phyloP scores from a whole-genome alignment of 2,797 vertebrate genomes.

The Sebastes umbrosus region DNA sequence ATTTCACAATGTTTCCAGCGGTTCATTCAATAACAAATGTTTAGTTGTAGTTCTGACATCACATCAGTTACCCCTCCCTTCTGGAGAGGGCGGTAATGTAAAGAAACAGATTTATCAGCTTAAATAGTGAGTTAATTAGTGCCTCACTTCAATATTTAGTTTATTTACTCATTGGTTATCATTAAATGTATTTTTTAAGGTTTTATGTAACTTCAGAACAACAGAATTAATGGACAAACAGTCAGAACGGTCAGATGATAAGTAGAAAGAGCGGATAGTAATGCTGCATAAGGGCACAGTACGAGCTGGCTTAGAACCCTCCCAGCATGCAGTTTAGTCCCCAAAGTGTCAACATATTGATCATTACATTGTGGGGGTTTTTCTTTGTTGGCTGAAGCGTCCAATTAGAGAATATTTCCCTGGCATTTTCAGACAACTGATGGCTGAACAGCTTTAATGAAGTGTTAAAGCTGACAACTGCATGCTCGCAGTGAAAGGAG shows the following conservation, averaged over 20 bases:
- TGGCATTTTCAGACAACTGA: slow-evolving; percentile 45
- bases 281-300: background rate
- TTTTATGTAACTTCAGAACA: background rate
- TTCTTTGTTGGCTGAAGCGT: slow-evolving; percentile 27
- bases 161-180: background rate
- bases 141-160: background rate
- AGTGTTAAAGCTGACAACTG: slow-evolving; percentile 11
- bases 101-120: background rate
- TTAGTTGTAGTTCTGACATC: background rate
- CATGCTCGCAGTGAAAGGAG: background rate
- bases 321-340: slow-evolving; percentile 11
- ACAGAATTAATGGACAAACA: background rate
- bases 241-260: background rate
- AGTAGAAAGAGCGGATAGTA: background rate
- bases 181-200: background rate
- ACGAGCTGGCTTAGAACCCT: slow-evolving; percentile 8
- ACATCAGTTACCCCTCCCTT: background rate
- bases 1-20: background rate
- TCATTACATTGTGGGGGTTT: slow-evolving; percentile 10
- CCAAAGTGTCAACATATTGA: slow-evolving; percentile 56
- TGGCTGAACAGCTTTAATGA: slow-evolving; percentile 43
- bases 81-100: background rate
- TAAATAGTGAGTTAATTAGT: background rate
- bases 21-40: background rate
- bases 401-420: slow-evolving; percentile 53